Evolutionary conservation across 2,888 invertebrate species (phyloP), one percentile per base, ranked within the genome.

Genomic region (Perithous albicinctus): DNA sequence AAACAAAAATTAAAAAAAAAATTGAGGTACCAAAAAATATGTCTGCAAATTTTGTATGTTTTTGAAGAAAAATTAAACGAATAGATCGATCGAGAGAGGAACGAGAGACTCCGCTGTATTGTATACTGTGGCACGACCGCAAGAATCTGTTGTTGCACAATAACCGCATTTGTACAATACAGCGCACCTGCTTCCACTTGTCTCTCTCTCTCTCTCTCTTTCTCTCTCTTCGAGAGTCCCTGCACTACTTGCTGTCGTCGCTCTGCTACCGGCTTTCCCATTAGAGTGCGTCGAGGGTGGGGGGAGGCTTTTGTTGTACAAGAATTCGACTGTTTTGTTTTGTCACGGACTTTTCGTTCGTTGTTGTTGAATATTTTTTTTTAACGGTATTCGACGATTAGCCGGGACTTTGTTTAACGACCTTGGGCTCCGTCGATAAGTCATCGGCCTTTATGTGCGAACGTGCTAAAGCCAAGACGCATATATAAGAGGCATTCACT

Each of bases 361-460:
- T n/a, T n/a, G 15, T 15, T 43, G 15, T 15, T 12, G 43, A 2
- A 43, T 48, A 18, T 46, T 46, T 46, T 48, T 10, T 51, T 8
- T 23, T 51, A 29, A 15, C n/a, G n/a, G n/a, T n/a, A 35, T 20
- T 67, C 23, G 35, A 10, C 38, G 38, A 51, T 29, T 35, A 56
- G 15, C 26, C 1, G 12, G 12, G 10, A 10, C 3, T 35, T 32
- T 35, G 7, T 15, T 38, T 76, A 20, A 77, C 83, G 88, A 87
- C 87, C 89, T 87, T 88, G 88, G 74, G 59, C 85, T 86, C 88
- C 80, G 86, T 85, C 86, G 86, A 87, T 88, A 87, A 89, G 85
- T 88, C 85, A 87, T 89, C 83, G 84, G 83, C 80, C 70, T 80
- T 70, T n/a, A n/a, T n/a, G 46, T 26, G 69, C 29, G 29, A 29